phyloP scores from a whole-genome alignment of 2,888 invertebrate species.

The Cabera pusaria region DNA sequence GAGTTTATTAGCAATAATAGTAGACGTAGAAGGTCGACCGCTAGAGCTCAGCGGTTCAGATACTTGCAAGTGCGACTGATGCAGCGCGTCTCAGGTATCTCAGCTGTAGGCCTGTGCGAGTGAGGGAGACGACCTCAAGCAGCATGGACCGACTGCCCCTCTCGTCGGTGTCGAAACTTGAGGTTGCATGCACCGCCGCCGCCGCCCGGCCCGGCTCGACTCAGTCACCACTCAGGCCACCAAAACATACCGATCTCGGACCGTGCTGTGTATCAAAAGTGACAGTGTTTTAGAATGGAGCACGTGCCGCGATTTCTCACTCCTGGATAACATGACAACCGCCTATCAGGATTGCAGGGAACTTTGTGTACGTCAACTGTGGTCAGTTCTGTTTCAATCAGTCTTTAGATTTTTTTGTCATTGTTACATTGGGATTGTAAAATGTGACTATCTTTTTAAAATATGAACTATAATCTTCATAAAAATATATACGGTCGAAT shows the following conservation, averaged over 20 bases:
- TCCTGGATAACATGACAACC: slow-evolving; percentile 45
- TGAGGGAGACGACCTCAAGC: slow-evolving; percentile 54
- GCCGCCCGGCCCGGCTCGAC: slow-evolving; percentile 41
- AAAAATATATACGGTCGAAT: too few relatives aligned
- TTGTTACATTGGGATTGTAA: too few relatives aligned
- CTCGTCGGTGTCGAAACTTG: slow-evolving; percentile 68
- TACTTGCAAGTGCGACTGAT: slow-evolving; percentile 51
- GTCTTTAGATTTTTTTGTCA: too few relatives aligned
- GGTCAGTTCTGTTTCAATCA: slow-evolving; percentile 30
- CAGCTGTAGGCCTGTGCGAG: slow-evolving; percentile 33
- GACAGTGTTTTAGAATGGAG: slow-evolving; percentile 61
- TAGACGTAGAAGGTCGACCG: slow-evolving; percentile 72
- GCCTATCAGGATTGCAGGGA: slow-evolving; percentile 9
- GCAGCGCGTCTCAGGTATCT: slow-evolving; percentile 43
- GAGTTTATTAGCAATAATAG: slow-evolving; percentile 74
- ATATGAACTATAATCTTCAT: too few relatives aligned
- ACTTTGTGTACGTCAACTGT: slow-evolving; percentile 6
- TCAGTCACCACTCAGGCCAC: slow-evolving; percentile 52
- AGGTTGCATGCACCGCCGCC: slow-evolving; percentile 62
- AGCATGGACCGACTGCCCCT: slow-evolving; percentile 50
- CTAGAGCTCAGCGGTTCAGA: slow-evolving; percentile 43
- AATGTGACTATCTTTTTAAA: too few relatives aligned
- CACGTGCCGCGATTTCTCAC: slow-evolving; percentile 44
- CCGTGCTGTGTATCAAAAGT: slow-evolving; percentile 57
- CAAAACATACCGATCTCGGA: slow-evolving; percentile 42